A percentile compares a stretch with the other conserved stretches of the same genome.
phyloP scores from a whole-genome alignment of 2,113 vertebrate species.

The Percopsis transmontana region DNA sequence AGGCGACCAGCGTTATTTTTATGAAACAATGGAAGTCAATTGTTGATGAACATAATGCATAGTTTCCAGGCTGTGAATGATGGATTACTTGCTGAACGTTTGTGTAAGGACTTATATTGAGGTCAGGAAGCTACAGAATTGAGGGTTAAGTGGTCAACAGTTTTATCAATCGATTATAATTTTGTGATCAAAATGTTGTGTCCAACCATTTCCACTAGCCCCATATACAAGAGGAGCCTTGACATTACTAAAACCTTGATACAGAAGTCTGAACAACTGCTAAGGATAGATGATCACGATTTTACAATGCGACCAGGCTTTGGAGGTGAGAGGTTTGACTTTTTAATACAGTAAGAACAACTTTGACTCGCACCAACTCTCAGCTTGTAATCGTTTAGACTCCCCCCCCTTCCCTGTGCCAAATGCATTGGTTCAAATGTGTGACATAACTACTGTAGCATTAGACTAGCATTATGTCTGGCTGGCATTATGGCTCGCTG shows the following conservation, averaged over 20 bases:
- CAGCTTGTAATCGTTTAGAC: too few species aligned
- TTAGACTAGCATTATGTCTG: conserved; percentile 43
- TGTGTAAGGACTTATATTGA: too few species aligned
- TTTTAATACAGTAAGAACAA: not conserved
- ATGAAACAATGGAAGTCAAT: too few species aligned
- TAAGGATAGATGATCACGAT: conserved; percentile 90
- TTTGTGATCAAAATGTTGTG: not conserved
- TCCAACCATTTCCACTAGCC: conserved; percentile 60
- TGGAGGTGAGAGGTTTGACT: conserved; percentile 81
- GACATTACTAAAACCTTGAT: conserved; percentile 87
- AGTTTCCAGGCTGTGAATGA: too few species aligned
- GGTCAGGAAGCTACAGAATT: too few species aligned
- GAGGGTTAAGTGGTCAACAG: not conserved
- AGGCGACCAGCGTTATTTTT: too few species aligned
- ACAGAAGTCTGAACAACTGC: conserved; percentile 88
- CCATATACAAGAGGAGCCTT: conserved; percentile 83
- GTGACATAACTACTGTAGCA: conserved; percentile 52
- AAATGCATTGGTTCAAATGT: not conserved
- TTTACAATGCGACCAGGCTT: conserved; percentile 96
- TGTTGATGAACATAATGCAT: too few species aligned
- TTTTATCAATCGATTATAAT: not conserved
- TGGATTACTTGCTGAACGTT: too few species aligned
- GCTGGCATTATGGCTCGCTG: not conserved
- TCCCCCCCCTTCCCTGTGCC: not conserved
- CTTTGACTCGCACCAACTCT: not conserved